Evolutionary conservation across 2,888 invertebrate genomes (phyloP), one percentile per base, ranked within the genome.

Genomic region (Shargacucullia verbasci): DNA sequence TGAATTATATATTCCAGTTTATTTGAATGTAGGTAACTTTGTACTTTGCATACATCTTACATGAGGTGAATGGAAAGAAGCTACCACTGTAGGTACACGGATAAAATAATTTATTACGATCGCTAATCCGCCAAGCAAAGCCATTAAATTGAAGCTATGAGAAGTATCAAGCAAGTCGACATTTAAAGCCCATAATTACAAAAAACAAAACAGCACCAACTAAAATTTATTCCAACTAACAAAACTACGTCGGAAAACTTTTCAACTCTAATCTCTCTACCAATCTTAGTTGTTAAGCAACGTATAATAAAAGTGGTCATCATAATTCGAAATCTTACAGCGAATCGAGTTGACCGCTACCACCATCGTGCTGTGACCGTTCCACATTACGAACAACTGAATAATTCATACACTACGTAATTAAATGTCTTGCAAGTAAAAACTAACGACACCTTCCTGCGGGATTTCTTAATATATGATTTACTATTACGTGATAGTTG

Each of bases 281-380:
- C 74, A 68, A 73, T 76, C 70, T 73, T 31, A 54, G 67, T 58
- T 67, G 67, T 76, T 68, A 61, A 64, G 61, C 70, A 73, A 73
- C 44, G 54, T 68, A 76, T 76, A 73, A 67, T 63, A 70, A 65
- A 75, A 63, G 53, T 70, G 55, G 74, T 72, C 62, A 77, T 70
- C 69, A 65, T 78, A 76, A 77, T 76, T 76, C 65, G 78, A 76
- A 69, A 73, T 78, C 76, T 72, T 61, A 59, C 63, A 54, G 57
- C 61, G 69, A 52, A 69, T 52, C 61, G 59, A 39, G 79, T 53
- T 85, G 88, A 90, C 91, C 90, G 91, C 91, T 88, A 83, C 82
- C 85, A 86, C 83, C 89, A 83, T 74, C 73, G 75, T 82, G 83
- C 85, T 93, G 92, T 92, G 93, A 91, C 93, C 91, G 93, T 93